phyloP scores from a whole-genome alignment of 2,888 invertebrate species.

The Caenorhabditis sp. region DNA sequence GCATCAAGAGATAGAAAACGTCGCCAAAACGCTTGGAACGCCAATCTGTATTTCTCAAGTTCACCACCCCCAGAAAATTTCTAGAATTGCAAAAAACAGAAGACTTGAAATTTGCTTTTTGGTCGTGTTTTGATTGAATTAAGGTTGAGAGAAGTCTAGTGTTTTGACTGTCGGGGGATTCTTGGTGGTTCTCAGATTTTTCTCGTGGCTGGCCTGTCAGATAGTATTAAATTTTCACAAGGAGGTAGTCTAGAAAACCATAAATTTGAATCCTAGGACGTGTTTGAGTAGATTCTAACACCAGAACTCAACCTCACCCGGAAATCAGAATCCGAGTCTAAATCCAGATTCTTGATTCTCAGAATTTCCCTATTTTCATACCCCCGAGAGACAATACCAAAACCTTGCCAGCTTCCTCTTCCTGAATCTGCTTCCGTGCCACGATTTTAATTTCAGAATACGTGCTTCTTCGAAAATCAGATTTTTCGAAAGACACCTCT shows the following conservation, averaged over 20 bases:
- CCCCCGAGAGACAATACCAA: background rate
- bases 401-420: background rate
- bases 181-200: background rate
- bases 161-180: background rate
- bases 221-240: too few relatives aligned
- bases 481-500: conserved; percentile 1
- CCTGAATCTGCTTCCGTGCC: background rate
- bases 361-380: too few relatives aligned
- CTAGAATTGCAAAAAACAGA: background rate
- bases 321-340: too few relatives aligned
- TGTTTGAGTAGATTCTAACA: too few relatives aligned
- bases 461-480: background rate
- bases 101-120: background rate
- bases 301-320: too few relatives aligned
- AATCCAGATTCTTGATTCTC: too few relatives aligned
- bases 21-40: too few relatives aligned
- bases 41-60: too few relatives aligned
- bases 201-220: too few relatives aligned
- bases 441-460: conserved; percentile 1
- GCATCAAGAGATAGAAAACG: background rate
- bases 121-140: conserved; percentile 8
- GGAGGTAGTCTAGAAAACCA: too few relatives aligned
- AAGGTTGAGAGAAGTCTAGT: background rate
- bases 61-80: background rate
- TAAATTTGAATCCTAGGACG: too few relatives aligned